Evolutionary conservation across 2,113 vertebrate species (phyloP), one percentile per base, ranked within the genome.

Genomic region (Pelusios castaneus): DNA sequence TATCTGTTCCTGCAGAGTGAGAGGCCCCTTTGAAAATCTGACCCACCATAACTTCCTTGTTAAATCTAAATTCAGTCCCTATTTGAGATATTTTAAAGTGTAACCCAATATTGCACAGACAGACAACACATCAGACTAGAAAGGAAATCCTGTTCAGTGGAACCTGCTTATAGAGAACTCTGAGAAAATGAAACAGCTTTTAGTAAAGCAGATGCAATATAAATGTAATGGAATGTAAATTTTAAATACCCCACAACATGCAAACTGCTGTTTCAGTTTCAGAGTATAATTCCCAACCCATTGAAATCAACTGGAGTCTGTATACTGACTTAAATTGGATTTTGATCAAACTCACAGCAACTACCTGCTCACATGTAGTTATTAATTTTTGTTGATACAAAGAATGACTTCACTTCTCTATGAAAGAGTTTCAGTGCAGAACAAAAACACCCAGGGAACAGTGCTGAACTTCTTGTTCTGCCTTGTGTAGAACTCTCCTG

Each of bases 401-500:
- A n/a, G n/a, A n/a, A n/a, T n/a, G n/a, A n/a, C n/a, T n/a, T 84
- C 19, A 70, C 63, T 22, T 38, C 63, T 38, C 16, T 70, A 70
- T 51, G 76, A 24, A 6, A 34, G 27, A 1, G 45, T 75, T 75
- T 10, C 41, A 27, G 22, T 75, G 24, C 90, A 93, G 91, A 24
- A 70, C 90, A 80, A 89, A 2, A 22, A 1, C 58, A 45, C 25
- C 38, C 4, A 52, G 34, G 2, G 82, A 47, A 55, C 4, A 29
- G 6, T 2, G 2, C 87, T 96, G 43, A 96, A 41, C 5, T 27
- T 27, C n/a, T 25, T 84, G 27, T 87, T 95, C 84, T 95, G 89
- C 88, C 90, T 49, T 51, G 83, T 3, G 10, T 97, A 99, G 99
- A 97, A 11, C 75, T 91, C 86, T 99, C 99, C 13, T 99, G 99